Evolutionary conservation across 2,888 invertebrate genomes (phyloP), one percentile per base, ranked within the genome.

Genomic region (Polymixis lichenea): DNA sequence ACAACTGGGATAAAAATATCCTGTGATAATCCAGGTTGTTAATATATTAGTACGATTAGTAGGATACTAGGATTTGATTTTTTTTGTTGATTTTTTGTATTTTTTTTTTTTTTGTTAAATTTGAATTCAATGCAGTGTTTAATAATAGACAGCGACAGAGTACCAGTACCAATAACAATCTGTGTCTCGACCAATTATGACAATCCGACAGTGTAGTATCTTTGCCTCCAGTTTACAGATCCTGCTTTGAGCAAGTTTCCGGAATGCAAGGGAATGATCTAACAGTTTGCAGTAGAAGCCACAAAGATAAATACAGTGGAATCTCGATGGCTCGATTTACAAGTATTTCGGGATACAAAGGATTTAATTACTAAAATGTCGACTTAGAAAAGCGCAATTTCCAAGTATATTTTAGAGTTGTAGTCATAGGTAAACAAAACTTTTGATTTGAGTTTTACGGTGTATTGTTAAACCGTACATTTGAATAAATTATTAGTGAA

Each of bases 231-330:
- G 46, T 67, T 25, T 17, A 38, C 8, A 60, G 60, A 46, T 53
- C 22, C 25, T n/a, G 22, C 9, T 77, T 77, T 17, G 22, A 60
- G 17, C 43, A 55, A 77, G 46, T 25, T 9, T 22, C n/a, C 38
- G 49, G 1, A 78, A 55, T 68, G 49, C 28, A 53, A 46, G n/a
- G n/a, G 19, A 78, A 28, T 61, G 22, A 51, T 32, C 58, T 58
- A 65, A 77, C n/a, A 58, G 58, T 77, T 65, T 51, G 28, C 51
- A 32, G n/a, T 25, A 22, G 8, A 69, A 51, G 51, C 28, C 51
- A 53, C 75, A 25, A 61, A 53, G 43, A 46, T 38, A 38, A 51
- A 65, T 58, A 62, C 17, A 58, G 58, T 19, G 17, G 28, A 28
- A 58, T 28, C 9, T 56, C 56, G 25, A 17, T 25, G 4, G 43